Evolutionary conservation across 2,888 invertebrate species (phyloP).

Genomic region (Diarsia brunnea): DNA sequence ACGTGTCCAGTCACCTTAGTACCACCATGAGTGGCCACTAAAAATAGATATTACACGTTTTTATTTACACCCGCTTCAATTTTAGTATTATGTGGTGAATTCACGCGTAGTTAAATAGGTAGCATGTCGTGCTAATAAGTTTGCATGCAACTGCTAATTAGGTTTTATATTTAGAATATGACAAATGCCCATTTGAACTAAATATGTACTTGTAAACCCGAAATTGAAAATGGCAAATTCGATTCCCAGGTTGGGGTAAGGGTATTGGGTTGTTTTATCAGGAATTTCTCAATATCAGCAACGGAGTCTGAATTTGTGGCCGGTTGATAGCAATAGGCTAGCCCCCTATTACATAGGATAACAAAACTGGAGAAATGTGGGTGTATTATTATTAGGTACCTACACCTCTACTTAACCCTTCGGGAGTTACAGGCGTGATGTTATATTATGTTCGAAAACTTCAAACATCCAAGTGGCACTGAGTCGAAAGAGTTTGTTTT

Average conservation of each 20-base stretch:
- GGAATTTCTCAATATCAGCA: too few species aligned
- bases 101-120: background rate
- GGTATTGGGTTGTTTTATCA: too few species aligned
- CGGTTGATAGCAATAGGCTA: background rate
- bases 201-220: too few species aligned
- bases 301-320: too few species aligned
- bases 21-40: slow-evolving; percentile 50
- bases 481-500: background rate
- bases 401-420: too few species aligned
- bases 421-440: too few species aligned
- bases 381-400: too few species aligned
- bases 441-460: background rate
- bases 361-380: background rate
- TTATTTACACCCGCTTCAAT: slow-evolving; percentile 39
- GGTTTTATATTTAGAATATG: background rate
- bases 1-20: slow-evolving; percentile 58
- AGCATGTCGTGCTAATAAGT: slow-evolving; percentile 8
- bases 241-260: too few species aligned
- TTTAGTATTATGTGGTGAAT: slow-evolving; percentile 8
- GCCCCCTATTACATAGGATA: background rate
- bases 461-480: background rate
- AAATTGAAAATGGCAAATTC: too few species aligned
- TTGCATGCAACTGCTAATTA: slow-evolving; percentile 29
- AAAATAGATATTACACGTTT: slow-evolving; percentile 65
- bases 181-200: background rate